Percentiles rank a stretch among this genome's conserved stretches.
Conservation (phyloP, 2,113 vertebrate species). For the Ceyx melanurus region DNA sequence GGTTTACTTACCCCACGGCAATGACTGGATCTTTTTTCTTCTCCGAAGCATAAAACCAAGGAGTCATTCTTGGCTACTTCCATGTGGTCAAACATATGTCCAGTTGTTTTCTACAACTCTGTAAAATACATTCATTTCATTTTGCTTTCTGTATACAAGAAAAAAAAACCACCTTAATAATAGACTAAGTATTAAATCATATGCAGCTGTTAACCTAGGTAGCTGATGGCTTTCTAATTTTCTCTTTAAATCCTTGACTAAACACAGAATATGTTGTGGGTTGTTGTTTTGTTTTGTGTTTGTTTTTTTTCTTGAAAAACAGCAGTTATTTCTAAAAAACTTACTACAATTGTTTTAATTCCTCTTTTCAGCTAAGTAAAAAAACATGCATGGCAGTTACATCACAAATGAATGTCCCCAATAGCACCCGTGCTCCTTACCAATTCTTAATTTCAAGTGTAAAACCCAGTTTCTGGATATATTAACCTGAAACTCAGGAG, state of each 20-base stretch:
- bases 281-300: background rate
- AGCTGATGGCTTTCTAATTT: background rate
- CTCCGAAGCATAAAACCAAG: background rate
- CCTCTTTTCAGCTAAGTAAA: background rate
- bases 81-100: background rate
- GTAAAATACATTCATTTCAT: background rate
- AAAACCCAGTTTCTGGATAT: background rate
- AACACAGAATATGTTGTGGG: background rate
- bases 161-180: background rate
- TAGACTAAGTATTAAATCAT: background rate
- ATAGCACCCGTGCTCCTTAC: background rate
- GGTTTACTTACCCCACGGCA: constrained; percentile 5
- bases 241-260: background rate
- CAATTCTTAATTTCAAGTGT: background rate
- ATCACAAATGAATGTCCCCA: background rate
- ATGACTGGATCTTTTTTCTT: background rate
- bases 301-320: background rate
- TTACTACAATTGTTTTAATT: background rate
- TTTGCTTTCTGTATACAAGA: background rate
- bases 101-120: background rate
- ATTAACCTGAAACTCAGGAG: background rate
- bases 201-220: background rate
- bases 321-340: background rate
- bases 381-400: background rate
- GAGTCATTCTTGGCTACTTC: background rate